phyloP scores from a whole-genome alignment of 1,140 invertebrate species.

The Drosophila nikananu region DNA sequence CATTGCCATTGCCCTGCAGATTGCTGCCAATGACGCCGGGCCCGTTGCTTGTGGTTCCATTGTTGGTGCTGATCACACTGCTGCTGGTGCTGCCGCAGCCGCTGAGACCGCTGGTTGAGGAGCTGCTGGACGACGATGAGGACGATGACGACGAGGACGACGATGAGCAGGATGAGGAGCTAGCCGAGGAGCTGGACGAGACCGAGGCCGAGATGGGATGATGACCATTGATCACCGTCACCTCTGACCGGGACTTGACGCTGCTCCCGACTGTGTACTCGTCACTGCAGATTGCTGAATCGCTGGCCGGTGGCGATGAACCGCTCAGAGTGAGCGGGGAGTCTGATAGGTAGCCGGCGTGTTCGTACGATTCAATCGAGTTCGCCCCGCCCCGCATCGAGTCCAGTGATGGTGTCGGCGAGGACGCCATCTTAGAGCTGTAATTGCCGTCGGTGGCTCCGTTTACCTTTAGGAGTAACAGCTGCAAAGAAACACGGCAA shows the following conservation, averaged over 20 bases:
- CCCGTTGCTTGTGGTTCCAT: slow-evolving; percentile 50
- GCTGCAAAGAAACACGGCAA: slow-evolving; percentile 26
- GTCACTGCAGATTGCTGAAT: slow-evolving; percentile 91
- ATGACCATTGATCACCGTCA: slow-evolving; percentile 75
- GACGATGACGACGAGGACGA: slow-evolving; percentile 70
- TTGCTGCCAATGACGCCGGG: slow-evolving; percentile 81
- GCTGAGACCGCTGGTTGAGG: slow-evolving; percentile 76
- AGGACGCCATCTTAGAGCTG: slow-evolving; percentile 86
- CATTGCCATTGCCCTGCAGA: slow-evolving; percentile 39
- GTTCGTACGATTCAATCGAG: slow-evolving; percentile 93
- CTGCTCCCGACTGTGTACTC: slow-evolving; percentile 85
- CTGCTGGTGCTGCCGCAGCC: slow-evolving; percentile 79
- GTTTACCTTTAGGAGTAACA: slow-evolving; percentile 58
- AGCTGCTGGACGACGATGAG: slow-evolving; percentile 70
- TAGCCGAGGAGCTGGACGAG: slow-evolving; percentile 75
- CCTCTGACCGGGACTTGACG: slow-evolving; percentile 65
- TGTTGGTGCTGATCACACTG: slow-evolving; percentile 68
- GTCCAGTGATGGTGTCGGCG: slow-evolving; percentile 95
- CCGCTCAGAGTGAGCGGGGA: slow-evolving; percentile 93
- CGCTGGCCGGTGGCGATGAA: slow-evolving; percentile 92
- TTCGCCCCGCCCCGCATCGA: slow-evolving; percentile 95
- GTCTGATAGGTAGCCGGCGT: slow-evolving; percentile 87
- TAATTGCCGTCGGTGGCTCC: slow-evolving; percentile 53
- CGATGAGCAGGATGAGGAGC: slow-evolving; percentile 76
- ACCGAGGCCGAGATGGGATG: slow-evolving; percentile 82